A percentile compares a stretch with the other conserved stretches of the same genome.
phyloP scores from a whole-genome alignment of 2,888 invertebrate species.

The Zhengitettix transpicula region DNA sequence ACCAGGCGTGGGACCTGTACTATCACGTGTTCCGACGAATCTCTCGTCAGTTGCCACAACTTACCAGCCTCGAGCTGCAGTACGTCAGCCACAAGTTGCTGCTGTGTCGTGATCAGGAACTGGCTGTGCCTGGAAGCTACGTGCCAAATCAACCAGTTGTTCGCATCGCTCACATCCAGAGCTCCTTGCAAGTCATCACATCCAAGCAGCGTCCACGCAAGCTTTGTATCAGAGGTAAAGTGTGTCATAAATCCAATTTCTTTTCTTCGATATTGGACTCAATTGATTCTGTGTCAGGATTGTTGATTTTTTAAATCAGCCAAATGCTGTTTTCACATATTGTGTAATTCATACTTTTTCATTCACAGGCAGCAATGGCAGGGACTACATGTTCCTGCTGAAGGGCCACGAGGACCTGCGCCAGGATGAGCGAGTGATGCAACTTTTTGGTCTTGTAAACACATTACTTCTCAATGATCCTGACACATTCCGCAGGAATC shows the following conservation, averaged over 20 bases:
- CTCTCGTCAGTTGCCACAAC: constrained; percentile 81
- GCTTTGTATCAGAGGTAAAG: constrained; percentile 58
- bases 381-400: constrained; percentile 93
- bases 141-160: constrained; percentile 81
- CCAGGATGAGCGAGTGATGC: constrained; percentile 99
- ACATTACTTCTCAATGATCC: constrained; percentile 87
- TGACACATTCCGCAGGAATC: constrained; percentile 81
- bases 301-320: background rate
- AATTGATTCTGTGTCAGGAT: too few relatives aligned
- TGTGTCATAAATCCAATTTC: background rate
- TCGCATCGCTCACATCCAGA: constrained; percentile 76
- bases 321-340: background rate
- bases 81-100: constrained; percentile 90
- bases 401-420: constrained; percentile 98
- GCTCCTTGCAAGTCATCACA: constrained; percentile 84
- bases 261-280: too few relatives aligned
- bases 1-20: constrained; percentile 98
- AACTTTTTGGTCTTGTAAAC: constrained; percentile 90
- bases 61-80: constrained; percentile 80
- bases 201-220: constrained; percentile 96
- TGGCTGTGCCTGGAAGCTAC: constrained; percentile 97
- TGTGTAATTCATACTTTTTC: constrained; percentile 2
- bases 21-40: constrained; percentile 96
- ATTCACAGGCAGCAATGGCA: constrained; percentile 76
- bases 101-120: constrained; percentile 76